These are phyloP conservation scores for Erebia aethiops DNA, from an alignment of 2,888 invertebrate species.

Conservation along the genomic window DNA sequence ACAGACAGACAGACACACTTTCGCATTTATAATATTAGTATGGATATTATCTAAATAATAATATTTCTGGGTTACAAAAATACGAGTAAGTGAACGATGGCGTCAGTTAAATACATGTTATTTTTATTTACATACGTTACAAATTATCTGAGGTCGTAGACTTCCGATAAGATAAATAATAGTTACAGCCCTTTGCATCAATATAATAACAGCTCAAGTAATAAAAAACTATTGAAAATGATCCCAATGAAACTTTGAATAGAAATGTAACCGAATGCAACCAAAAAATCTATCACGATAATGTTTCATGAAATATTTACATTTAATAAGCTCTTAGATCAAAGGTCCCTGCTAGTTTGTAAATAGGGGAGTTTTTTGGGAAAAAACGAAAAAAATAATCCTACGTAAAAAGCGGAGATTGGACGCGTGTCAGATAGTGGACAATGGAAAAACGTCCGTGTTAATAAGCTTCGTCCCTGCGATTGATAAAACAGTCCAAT, in stretches of 20 bases:
- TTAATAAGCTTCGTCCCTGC: constrained; percentile 30
- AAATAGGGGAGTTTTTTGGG: constrained; percentile 75
- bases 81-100: no score
- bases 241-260: constrained; percentile 29
- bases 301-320: constrained; percentile 78
- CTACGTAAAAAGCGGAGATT: constrained; percentile 55
- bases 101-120: no score
- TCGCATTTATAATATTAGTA: no score
- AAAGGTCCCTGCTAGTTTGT: constrained; percentile 79
- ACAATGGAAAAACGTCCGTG: constrained; percentile 39
- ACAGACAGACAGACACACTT: no score
- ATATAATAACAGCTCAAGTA: neutral
- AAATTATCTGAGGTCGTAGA: neutral
- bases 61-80: no score
- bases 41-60: no score
- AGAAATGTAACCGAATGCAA: constrained; percentile 42
- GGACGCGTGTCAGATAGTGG: constrained; percentile 60
- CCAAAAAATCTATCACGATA: constrained; percentile 47
- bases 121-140: neutral
- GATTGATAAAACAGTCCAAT: constrained; percentile 8
- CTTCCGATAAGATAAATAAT: neutral
- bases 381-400: constrained; percentile 43
- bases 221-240: constrained; percentile 19
- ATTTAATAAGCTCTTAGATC: constrained; percentile 80
- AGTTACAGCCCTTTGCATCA: neutral